A percentile compares a stretch with the other conserved stretches of the same genome.
Conservation (phyloP, 2,888 invertebrate genomes). For the Cantharis lateralis region DNA sequence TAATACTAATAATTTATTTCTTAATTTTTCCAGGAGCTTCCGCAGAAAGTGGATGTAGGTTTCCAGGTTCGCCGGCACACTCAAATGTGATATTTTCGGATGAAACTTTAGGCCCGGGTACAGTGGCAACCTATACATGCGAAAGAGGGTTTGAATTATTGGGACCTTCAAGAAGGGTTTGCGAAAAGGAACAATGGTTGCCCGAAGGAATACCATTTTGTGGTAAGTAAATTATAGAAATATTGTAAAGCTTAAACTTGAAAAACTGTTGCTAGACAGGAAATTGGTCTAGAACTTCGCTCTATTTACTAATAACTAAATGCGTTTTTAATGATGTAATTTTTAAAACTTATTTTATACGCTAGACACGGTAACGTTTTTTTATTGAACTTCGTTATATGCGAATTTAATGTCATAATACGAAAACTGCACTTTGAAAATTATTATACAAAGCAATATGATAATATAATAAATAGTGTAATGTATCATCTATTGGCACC, state of each 20-base stretch:
- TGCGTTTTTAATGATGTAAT: conserved; percentile 29
- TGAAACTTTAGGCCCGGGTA: conserved; percentile 62
- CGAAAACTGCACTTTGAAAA: neutral
- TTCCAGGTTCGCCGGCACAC: conserved; percentile 91
- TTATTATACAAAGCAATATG: neutral
- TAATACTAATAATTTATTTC: neutral
- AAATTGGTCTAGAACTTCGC: conserved; percentile 19
- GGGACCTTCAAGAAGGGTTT: conserved; percentile 82
- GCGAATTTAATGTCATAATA: neutral
- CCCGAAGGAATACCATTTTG: conserved; percentile 94
- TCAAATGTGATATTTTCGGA: conserved; percentile 79
- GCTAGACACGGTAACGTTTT: neutral
- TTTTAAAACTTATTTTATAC: conserved; percentile 2
- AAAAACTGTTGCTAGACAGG: conserved; percentile 11
- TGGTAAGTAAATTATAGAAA: conserved; percentile 69
- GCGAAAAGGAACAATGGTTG: conserved; percentile 75
- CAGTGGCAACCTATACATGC: conserved; percentile 82
- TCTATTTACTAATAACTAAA: conserved; percentile 15
- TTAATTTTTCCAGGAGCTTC: conserved; percentile 9
- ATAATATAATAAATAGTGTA: neutral
- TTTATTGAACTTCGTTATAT: neutral
- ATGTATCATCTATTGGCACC: neutral
- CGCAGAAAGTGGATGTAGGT: conserved; percentile 65
- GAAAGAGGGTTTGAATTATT: conserved; percentile 89
- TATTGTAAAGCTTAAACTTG: neutral